Evolutionary conservation across 2,113 vertebrate genomes (phyloP).

Genomic region (Labrus mixtus): DNA sequence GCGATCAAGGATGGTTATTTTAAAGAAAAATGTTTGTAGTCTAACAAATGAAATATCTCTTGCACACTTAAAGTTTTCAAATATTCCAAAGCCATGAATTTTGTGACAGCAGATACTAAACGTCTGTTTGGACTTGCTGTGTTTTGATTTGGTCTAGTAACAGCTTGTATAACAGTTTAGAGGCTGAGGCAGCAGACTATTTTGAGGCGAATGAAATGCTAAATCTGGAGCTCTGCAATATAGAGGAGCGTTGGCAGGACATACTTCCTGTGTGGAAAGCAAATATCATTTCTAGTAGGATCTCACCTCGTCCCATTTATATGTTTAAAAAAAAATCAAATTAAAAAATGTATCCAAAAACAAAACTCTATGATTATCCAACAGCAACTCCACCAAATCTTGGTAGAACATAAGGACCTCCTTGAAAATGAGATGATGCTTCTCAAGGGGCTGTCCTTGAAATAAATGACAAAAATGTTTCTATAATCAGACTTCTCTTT

Average conservation of each 20-base stretch:
- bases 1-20: slow-evolving; percentile 44
- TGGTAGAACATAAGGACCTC: neutral
- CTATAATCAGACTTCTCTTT: no score
- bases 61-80: slow-evolving; percentile 39
- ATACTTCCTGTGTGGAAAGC: slow-evolving; percentile 25
- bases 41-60: slow-evolving; percentile 30
- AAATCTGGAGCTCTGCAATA: slow-evolving; percentile 11
- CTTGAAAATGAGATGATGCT: no score
- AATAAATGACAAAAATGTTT: no score
- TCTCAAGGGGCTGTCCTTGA: no score
- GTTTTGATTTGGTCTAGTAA: slow-evolving; percentile 35
- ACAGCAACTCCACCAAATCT: neutral
- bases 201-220: slow-evolving; percentile 23
- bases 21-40: slow-evolving; percentile 17
- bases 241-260: slow-evolving; percentile 28
- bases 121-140: slow-evolving; percentile 21
- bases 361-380: neutral
- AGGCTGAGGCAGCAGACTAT: slow-evolving; percentile 24
- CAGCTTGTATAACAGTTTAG: slow-evolving; percentile 23
- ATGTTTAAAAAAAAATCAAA: neutral
- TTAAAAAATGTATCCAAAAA: neutral
- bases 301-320: slow-evolving; percentile 25
- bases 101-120: slow-evolving; percentile 42
- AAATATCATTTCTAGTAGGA: slow-evolving; percentile 34
- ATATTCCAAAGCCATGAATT: slow-evolving; percentile 43